Base-by-base conservation (phyloP, 2,113 vertebrate genomes). In the Calypte anna region DNA sequence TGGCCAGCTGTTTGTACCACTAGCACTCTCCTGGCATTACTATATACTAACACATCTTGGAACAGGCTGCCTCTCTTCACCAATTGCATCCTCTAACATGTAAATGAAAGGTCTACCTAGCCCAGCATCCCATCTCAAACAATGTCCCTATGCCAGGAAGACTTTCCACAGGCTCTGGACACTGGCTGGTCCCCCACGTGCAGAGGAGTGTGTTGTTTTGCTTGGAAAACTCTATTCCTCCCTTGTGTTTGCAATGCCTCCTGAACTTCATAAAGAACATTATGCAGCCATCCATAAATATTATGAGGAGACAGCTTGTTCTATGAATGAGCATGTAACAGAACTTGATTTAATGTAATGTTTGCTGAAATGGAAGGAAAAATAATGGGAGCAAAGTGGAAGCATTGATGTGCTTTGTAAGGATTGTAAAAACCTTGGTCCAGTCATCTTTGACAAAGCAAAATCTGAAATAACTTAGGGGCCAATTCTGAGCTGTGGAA, bases 181-280 rank as follows among this genome's bases (percentile, higher is more conserved):
- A 51, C 40, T 4, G 8, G 22, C 14, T 63, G 48, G 83, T 9
- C 48, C 44, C 68, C 44, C 3, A 0, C 0, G 0, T 19, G 57
- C 72, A 2, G 1, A 80, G n/a, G 14, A 62, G 12, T 4, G 27
- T 0, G 0, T 17, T 36, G 51, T 24, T 80, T 70, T 25, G 9
- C 82, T 55, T 62, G 36, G 81, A 86, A 82, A 92, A 76, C 2
- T 10, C 53, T 67, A 86, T 67, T 66, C 22, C 11, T 87, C 91
- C 36, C 78, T 13, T 33, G 54, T 40, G 43, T 55, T 88, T 59
- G 79, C 70, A 80, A 1, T 44, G 78, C 38, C 51, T 90, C 74
- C 73, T 79, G 78, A 79, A 58, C 66, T 53, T 24, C 55, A 74
- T 14, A 82, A 55, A 80, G 77, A 79, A 88, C 0, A 1, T 9